These are phyloP conservation scores for Sciurus niger DNA, from an alignment of 2,113 vertebrate genomes.

Conservation along the genomic window DNA sequence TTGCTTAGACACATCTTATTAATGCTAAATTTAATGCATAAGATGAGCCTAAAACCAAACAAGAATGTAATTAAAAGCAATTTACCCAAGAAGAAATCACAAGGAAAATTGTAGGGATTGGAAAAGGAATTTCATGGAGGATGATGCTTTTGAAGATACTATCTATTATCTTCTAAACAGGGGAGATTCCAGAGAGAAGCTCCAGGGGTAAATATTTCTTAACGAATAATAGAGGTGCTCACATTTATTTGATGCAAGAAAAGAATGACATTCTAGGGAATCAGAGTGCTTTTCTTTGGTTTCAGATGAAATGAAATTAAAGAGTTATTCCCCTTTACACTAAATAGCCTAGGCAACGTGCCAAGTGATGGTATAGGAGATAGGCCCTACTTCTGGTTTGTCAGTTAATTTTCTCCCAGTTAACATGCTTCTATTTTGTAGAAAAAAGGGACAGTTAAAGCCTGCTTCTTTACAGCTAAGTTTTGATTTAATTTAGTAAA, in stretches of 20 bases:
- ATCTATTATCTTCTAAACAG: constrained; percentile 66
- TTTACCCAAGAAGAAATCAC: constrained; percentile 69
- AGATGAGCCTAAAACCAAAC: constrained; percentile 59
- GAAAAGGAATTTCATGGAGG: constrained; percentile 64
- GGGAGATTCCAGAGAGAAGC: constrained; percentile 53
- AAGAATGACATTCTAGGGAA: background rate
- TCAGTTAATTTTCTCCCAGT: background rate
- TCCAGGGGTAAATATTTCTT: background rate
- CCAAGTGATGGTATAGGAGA: background rate
- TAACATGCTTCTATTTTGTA: background rate
- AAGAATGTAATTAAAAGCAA: constrained; percentile 71
- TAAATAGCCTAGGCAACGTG: constrained; percentile 19
- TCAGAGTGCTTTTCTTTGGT: background rate
- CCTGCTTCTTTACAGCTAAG: background rate
- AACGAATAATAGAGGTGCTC: background rate
- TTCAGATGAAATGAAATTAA: constrained; percentile 57
- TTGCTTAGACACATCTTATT: constrained; percentile 40
- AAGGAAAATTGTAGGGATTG: constrained; percentile 46
- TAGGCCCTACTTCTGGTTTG: background rate
- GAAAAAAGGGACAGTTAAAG: background rate
- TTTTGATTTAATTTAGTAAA: constrained; percentile 65
- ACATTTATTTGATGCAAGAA: constrained; percentile 59
- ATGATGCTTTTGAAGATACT: constrained; percentile 71
- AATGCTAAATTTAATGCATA: constrained; percentile 67
- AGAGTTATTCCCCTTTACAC: background rate